Conservation (phyloP, 2,888 invertebrate species). For the Drosophila subsilvestris region DNA sequence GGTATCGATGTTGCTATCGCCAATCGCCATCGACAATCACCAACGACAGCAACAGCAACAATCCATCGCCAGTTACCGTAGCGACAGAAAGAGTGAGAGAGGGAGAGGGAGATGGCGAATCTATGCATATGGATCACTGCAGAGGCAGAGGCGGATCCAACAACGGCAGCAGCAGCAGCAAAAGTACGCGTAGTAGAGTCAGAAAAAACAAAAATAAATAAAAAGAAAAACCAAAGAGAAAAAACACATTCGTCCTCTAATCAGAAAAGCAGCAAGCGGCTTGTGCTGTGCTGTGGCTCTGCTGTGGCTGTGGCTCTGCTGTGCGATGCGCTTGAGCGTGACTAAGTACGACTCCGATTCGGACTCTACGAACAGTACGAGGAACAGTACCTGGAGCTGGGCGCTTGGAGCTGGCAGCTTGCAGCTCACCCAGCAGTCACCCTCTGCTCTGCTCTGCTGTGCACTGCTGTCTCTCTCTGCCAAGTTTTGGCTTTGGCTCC, state of each 20-base stretch:
- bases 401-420: not conserved
- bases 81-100: not conserved
- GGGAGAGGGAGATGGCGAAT: not conserved
- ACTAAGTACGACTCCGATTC: constrained; percentile 69
- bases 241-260: constrained; percentile 67
- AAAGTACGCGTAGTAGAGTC: too few species aligned
- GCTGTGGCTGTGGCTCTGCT: too few species aligned
- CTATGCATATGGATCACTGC: not conserved
- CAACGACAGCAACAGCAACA: not conserved
- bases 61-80: not conserved
- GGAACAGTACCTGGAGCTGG: constrained; percentile 1
- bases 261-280: constrained; percentile 58
- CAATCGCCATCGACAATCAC: not conserved
- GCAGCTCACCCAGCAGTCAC: not conserved
- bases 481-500: constrained; percentile 28
- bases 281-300: not conserved
- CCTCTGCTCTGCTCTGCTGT: not conserved
- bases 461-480: not conserved
- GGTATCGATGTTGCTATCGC: not conserved
- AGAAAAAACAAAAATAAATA: constrained; percentile 1
- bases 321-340: constrained; percentile 61
- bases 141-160: not conserved
- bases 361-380: not conserved
- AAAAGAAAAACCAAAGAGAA: constrained; percentile 11
- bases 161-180: constrained; percentile 1